These are phyloP conservation scores for Cepaea nemoralis DNA, from an alignment of 1,140 invertebrate species.

Conservation along the genomic window DNA sequence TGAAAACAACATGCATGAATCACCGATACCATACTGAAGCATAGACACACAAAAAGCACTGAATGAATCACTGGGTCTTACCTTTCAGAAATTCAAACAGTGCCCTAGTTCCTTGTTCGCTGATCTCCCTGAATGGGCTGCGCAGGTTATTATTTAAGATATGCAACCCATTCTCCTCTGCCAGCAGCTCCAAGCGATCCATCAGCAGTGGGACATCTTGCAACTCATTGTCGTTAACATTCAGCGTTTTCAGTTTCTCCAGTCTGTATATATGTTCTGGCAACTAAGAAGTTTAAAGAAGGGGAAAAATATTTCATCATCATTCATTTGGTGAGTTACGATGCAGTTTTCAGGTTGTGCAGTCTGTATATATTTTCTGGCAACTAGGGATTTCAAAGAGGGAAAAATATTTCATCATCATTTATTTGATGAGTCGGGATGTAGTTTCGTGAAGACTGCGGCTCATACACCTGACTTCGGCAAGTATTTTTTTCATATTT, in stretches of 20 bases:
- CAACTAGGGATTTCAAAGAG: constrained; percentile 39
- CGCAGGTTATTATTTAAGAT: constrained; percentile 61
- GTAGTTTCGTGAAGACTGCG: no score
- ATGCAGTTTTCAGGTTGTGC: constrained; percentile 53
- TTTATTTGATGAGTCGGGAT: no score
- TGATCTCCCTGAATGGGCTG: constrained; percentile 66
- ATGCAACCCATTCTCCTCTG: constrained; percentile 52
- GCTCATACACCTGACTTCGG: no score
- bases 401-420: no score
- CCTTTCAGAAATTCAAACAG: constrained; percentile 60
- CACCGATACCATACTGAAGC: no score
- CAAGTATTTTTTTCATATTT: no score
- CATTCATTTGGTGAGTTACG: no score
- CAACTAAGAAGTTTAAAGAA: constrained; percentile 30
- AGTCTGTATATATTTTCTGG: constrained; percentile 60
- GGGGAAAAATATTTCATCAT: no score
- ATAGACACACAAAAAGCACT: no score
- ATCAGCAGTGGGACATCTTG: constrained; percentile 62
- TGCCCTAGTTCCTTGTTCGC: constrained; percentile 57
- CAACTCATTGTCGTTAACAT: constrained; percentile 65
- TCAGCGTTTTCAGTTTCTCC: constrained; percentile 54
- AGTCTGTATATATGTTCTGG: constrained; percentile 61
- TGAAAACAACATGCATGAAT: no score
- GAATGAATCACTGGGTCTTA: no score
- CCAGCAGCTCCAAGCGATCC: constrained; percentile 59